These are phyloP conservation scores for Andrena camellia DNA, from an alignment of 2,888 invertebrate genomes.

Conservation along the genomic window DNA sequence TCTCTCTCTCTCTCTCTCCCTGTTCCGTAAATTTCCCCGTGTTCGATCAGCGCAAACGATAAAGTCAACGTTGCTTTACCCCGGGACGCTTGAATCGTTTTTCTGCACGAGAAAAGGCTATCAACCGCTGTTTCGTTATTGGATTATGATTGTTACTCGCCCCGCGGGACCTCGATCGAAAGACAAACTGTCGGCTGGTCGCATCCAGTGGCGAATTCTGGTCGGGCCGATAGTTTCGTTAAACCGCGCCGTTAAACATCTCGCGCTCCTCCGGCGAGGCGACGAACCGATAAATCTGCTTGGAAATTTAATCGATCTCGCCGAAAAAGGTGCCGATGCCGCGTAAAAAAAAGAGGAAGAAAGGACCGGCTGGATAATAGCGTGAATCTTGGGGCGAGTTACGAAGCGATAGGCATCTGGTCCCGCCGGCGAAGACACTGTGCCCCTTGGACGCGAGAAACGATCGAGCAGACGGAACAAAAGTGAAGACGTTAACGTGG, in stretches of 20 bases:
- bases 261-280: neutral
- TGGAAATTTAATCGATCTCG: constrained; percentile 51
- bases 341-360: constrained; percentile 23
- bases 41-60: constrained; percentile 56
- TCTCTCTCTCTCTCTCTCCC: constrained; percentile 1
- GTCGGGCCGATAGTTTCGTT: constrained; percentile 7
- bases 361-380: constrained; percentile 67
- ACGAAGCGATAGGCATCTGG: constrained; percentile 49
- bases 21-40: constrained; percentile 49
- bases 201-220: neutral
- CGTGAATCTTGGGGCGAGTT: constrained; percentile 72
- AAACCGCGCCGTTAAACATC: constrained; percentile 15
- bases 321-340: constrained; percentile 58
- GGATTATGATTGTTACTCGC: constrained; percentile 60
- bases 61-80: constrained; percentile 50
- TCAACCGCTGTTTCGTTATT: constrained; percentile 54
- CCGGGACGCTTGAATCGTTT: constrained; percentile 48
- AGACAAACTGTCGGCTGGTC: neutral
- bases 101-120: constrained; percentile 61
- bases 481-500: constrained; percentile 64
- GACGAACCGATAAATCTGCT: constrained; percentile 49
- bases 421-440: constrained; percentile 26
- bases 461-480: constrained; percentile 44
- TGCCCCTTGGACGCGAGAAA: constrained; percentile 39
- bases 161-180: neutral